phyloP scores from a whole-genome alignment of 2,113 vertebrate species.

The Parotia lawesii region DNA sequence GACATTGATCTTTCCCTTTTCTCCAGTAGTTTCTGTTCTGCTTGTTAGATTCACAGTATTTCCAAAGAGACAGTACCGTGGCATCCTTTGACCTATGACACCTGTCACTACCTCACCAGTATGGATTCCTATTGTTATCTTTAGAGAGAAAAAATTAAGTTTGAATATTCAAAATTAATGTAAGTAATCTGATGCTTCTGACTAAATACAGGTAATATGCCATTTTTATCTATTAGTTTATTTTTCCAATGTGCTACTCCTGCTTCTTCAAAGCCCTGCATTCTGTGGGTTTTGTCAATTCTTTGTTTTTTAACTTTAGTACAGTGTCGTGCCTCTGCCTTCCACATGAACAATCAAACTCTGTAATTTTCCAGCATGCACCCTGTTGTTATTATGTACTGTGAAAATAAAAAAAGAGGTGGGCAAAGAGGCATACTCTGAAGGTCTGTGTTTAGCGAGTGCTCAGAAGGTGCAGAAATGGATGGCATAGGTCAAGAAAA shows the following conservation, averaged over 20 bases:
- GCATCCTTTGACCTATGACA: conserved; percentile 98
- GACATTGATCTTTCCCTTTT: conserved; percentile 94
- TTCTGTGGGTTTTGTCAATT: neutral
- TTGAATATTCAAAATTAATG: neutral
- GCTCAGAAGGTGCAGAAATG: neutral
- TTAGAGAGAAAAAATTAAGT: conserved; percentile 4
- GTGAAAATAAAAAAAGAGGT: neutral
- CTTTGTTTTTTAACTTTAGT: neutral
- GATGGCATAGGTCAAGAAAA: neutral
- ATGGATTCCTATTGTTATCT: conserved; percentile 98
- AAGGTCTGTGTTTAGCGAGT: neutral
- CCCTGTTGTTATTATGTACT: neutral
- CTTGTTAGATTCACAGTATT: conserved; percentile 98
- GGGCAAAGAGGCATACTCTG: neutral
- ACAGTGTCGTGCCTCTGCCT: neutral
- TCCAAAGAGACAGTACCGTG: conserved; percentile 96
- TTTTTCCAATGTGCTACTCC: neutral
- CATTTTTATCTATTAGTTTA: neutral
- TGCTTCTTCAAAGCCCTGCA: neutral
- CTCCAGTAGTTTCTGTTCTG: conserved; percentile 96
- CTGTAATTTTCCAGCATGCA: neutral
- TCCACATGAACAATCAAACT: neutral
- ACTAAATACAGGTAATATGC: neutral
- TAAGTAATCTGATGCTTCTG: neutral
- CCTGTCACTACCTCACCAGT: conserved; percentile 97